Evolutionary conservation across 1,140 invertebrate genomes (phyloP), one percentile per base, ranked within the genome.

Genomic region (Macrocentrus cingulum): DNA sequence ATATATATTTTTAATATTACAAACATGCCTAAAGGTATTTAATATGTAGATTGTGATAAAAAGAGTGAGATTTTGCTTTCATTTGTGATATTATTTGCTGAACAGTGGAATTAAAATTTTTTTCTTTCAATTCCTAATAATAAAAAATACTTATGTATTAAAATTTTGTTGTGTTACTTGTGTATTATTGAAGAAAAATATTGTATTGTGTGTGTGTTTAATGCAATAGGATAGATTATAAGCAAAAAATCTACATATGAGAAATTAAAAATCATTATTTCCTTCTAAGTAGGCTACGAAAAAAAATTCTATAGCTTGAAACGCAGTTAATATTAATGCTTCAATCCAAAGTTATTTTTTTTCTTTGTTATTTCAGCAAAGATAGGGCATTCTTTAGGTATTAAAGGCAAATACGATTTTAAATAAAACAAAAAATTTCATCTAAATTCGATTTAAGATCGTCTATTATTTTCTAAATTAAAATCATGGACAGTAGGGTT

Each of bases 381-480:
- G 13, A 59, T 45, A 29, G 29, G 53, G 44, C 19, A 60, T 8
- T 53, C 18, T 48, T 16, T 37, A 50, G n/a, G 25, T 8, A 39
- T n/a, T n/a, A 39, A 11, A 39, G 36, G 36, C 13, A 39, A 15
- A 39, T 15, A 39, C 3, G 3, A 15, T n/a, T n/a, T 7, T 7
- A 7, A 34, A 34, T 34, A 11, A 7, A 11, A 34, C 29, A 34
- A 11, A 34, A 34, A 7, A 7, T 34, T 39, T 39, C 4, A 8
- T 39, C 36, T 39, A 39, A 39, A 39, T 56, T 61, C 61, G 63
- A 67, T 65, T 63, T 67, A 68, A 60, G 57, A 70, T 59, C 56
- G 37, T 64, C 63, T 69, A 66, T 42, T 16, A 29, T 54, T 25
- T 23, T 19, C 50, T 39, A 53, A 39, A 13, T 9, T 34, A 62